Evolutionary conservation across 2,113 vertebrate species (phyloP).

Genomic region (Rousettus leschenaultii): DNA sequence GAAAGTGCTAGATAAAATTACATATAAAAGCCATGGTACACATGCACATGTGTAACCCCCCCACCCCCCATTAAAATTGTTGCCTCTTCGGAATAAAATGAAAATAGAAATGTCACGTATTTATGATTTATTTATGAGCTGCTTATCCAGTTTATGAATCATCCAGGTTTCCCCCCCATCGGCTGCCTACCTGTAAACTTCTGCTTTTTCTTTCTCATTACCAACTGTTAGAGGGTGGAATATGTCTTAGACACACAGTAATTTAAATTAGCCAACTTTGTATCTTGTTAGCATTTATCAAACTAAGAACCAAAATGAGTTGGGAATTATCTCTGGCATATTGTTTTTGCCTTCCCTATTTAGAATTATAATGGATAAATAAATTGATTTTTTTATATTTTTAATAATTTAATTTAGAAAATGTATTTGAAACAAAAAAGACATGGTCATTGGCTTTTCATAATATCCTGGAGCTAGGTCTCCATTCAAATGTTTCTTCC

Average conservation of each 20-base stretch:
- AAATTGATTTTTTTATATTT: not conserved
- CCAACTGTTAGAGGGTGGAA: not conserved
- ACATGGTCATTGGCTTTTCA: not conserved
- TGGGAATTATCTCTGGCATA: not conserved
- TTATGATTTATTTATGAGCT: slow-evolving; percentile 4
- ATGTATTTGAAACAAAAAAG: not conserved
- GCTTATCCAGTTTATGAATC: not conserved
- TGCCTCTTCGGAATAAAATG: not conserved
- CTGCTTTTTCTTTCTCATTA: not conserved
- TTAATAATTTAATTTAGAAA: slow-evolving; percentile 16
- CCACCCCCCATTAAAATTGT: not conserved
- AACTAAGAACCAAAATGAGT: not conserved
- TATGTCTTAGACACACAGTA: not conserved
- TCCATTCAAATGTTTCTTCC: not conserved
- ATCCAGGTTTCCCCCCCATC: not conserved
- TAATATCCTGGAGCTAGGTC: not conserved
- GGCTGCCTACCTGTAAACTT: not conserved
- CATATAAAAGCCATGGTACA: not conserved
- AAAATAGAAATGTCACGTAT: slow-evolving; percentile 31
- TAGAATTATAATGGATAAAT: not conserved
- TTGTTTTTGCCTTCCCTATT: not conserved
- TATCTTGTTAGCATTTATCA: not conserved
- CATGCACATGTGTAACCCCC: not conserved
- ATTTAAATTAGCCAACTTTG: not conserved
- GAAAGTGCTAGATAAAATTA: not conserved